Base-by-base conservation (phyloP, 2,797 vertebrate genomes). In the Naso thynnoides region DNA sequence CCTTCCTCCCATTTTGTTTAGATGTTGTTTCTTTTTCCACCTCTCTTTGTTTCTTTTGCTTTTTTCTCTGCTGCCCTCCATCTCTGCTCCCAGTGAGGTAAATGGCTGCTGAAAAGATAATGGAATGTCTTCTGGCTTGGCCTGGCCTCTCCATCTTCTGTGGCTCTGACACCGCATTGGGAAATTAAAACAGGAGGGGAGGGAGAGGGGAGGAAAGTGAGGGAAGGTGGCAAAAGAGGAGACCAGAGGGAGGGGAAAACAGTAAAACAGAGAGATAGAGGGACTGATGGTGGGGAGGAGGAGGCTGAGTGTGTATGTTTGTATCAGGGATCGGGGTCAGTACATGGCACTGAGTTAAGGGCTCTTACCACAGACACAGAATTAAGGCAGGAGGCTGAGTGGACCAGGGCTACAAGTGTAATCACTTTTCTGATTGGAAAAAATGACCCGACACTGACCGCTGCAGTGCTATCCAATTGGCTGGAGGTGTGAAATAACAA, bases 61-160 rank as follows among this genome's bases (percentile, higher is more conserved):
- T 70, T 70, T 83, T 76, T 77, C 70, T 73, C 52, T 70, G 50
- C 86, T 69, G 70, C 78, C 71, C 76, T 76, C 73, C 73, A 69
- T 85, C 78, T 78, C 74, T 58, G 73, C 87, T 83, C 71, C 70
- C 80, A 78, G 83, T 88, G 90, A 93, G 90, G 92, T 91, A 92
- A 95, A 94, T 93, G 91, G 84, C 85, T 91, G 82, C 89, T 93
- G 90, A 94, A 93, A 93, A 94, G 92, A 93, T 93, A 95, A 95
- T 94, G 90, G 92, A 91, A 93, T 93, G 92, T 94, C 90, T 91
- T 89, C 73, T 86, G 88, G 86, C 87, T 69, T 76, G 80, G 76
- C 84, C 83, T 58, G 76, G 87, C 84, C 90, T 76, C 88, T 93
- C 91, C 89, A 89, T 93, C 93, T 94, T 91, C 89, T 85, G 67